These are phyloP conservation scores for Antidorcas marsupialis DNA, from an alignment of 2,113 vertebrate genomes.

Conservation along the genomic window DNA sequence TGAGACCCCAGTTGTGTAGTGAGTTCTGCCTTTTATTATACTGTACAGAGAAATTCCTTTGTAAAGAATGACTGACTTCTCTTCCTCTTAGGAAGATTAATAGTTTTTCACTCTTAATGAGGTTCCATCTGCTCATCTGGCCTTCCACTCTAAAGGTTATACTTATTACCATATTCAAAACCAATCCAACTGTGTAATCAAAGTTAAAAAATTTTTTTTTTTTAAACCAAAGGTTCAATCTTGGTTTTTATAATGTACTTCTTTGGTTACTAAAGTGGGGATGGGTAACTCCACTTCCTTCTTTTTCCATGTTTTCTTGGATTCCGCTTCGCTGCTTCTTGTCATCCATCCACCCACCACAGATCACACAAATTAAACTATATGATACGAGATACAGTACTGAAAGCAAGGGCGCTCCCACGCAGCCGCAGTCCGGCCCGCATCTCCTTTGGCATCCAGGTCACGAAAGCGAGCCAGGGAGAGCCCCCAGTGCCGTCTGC, in stretches of 20 bases:
- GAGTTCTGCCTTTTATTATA: conserved; percentile 67
- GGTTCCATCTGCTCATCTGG: conserved; percentile 78
- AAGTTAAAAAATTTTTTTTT: conserved; percentile 39
- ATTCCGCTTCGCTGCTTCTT: conserved; percentile 44
- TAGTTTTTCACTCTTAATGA: conserved; percentile 83
- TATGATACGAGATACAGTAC: conserved; percentile 44
- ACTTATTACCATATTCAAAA: conserved; percentile 81
- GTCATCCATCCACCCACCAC: conserved; percentile 39
- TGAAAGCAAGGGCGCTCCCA: background rate
- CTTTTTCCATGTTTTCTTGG: conserved; percentile 51
- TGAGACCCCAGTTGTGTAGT: background rate
- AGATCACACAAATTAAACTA: conserved; percentile 35
- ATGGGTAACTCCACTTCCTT: conserved; percentile 30
- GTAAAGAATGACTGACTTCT: conserved; percentile 70
- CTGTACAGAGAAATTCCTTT: conserved; percentile 68
- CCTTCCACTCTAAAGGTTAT: conserved; percentile 82
- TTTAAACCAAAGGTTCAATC: conserved; percentile 64
- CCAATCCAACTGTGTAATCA: conserved; percentile 76
- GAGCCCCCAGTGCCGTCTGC: background rate
- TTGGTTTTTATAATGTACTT: conserved; percentile 62
- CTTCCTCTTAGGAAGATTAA: conserved; percentile 76
- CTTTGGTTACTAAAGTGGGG: conserved; percentile 47
- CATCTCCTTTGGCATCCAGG: background rate
- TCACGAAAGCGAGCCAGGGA: background rate
- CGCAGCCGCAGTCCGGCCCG: background rate